phyloP scores from a whole-genome alignment of 2,888 invertebrate species.

The Thereva unica region DNA sequence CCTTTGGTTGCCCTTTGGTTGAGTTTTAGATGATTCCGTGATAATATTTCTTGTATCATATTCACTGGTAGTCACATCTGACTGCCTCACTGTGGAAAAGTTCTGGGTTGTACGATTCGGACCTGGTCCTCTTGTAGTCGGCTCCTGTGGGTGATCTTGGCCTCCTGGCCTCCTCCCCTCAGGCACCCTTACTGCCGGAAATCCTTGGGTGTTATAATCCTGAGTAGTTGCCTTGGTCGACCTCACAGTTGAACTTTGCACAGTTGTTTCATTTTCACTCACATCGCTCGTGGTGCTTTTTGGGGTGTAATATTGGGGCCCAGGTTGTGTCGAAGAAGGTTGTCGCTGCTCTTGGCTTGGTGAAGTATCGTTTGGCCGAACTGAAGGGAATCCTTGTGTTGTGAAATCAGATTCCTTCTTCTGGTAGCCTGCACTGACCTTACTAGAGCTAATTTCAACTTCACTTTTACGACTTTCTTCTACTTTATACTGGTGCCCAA shows the following conservation, averaged over 20 bases:
- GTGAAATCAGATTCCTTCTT: constrained; percentile 44
- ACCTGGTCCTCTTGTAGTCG: not conserved
- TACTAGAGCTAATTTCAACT: constrained; percentile 19
- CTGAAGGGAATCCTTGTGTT: constrained; percentile 53
- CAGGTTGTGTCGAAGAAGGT: too few species aligned
- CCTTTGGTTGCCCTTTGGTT: too few species aligned
- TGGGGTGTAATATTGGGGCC: too few species aligned
- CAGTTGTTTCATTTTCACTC: too few species aligned
- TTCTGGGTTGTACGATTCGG: constrained; percentile 1
- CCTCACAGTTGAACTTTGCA: too few species aligned
- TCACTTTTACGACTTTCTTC: constrained; percentile 31
- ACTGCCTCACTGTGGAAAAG: too few species aligned
- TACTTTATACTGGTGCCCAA: constrained; percentile 16
- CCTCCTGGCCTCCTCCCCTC: constrained; percentile 20
- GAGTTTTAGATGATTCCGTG: too few species aligned
- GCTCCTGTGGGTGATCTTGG: not conserved
- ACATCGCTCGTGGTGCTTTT: too few species aligned
- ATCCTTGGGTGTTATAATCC: constrained; percentile 43
- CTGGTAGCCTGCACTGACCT: too few species aligned
- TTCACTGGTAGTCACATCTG: too few species aligned
- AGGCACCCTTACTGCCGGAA: constrained; percentile 42
- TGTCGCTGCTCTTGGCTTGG: too few species aligned
- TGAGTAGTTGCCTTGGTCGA: constrained; percentile 23
- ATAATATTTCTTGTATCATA: too few species aligned
- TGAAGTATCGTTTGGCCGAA: constrained; percentile 45